phyloP scores from a whole-genome alignment of 2,888 invertebrate species.

The Archaeoteleia sp. region DNA sequence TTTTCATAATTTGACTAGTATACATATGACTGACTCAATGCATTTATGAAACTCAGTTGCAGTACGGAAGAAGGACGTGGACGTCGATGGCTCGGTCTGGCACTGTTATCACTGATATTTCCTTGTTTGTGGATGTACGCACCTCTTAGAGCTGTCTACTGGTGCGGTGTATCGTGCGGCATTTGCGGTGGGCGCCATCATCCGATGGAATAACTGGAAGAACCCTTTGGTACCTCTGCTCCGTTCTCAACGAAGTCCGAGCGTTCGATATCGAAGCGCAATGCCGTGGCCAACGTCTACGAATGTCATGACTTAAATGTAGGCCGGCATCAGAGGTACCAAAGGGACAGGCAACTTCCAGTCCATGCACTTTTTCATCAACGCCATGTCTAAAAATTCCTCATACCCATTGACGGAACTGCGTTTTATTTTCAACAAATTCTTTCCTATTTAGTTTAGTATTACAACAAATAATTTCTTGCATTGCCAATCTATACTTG shows the following conservation, averaged over 20 bases:
- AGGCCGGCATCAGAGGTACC: conserved; percentile 73
- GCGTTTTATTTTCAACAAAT: conserved; percentile 9
- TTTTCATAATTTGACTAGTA: too few relatives aligned
- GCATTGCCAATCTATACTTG: conserved; percentile 3
- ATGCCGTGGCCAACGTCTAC: conserved; percentile 69
- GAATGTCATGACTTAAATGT: conserved; percentile 70
- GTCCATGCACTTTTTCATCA: conserved; percentile 73
- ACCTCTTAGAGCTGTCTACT: conserved; percentile 89
- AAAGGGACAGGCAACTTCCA: conserved; percentile 73
- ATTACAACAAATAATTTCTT: too few relatives aligned
- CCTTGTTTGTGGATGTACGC: conserved; percentile 97
- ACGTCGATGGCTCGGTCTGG: conserved; percentile 89
- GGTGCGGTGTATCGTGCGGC: conserved; percentile 87
- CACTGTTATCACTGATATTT: conserved; percentile 89
- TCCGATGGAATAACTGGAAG: conserved; percentile 73
- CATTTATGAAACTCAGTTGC: too few relatives aligned
- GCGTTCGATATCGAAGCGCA: conserved; percentile 49
- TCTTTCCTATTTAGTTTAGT: background rate
- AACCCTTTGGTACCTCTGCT: conserved; percentile 73
- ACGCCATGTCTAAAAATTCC: conserved; percentile 64
- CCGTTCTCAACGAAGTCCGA: conserved; percentile 63
- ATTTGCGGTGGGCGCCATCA: conserved; percentile 89
- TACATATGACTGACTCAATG: too few relatives aligned
- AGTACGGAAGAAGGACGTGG: conserved; percentile 82
- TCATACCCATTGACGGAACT: conserved; percentile 6